Conservation (phyloP, 2,113 vertebrate species). For the Boulengeromyrus knoepffleri region DNA sequence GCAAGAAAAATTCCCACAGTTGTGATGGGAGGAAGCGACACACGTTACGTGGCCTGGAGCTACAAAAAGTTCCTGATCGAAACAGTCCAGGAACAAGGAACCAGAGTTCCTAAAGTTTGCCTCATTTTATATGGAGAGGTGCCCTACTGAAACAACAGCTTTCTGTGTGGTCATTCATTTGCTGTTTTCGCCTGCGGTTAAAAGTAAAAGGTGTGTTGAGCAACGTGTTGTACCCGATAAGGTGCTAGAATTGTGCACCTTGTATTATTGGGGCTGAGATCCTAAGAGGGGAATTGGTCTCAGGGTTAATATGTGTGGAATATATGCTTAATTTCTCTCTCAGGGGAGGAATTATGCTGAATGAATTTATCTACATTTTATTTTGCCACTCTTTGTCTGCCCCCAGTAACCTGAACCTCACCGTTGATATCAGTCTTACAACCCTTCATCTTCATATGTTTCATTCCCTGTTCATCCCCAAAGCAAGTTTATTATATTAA, state of each 20-base stretch:
- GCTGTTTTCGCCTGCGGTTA: background rate
- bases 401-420: background rate
- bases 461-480: background rate
- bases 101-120: background rate
- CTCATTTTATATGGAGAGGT: background rate
- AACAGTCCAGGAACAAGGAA: background rate
- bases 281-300: background rate
- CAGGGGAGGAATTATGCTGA: background rate
- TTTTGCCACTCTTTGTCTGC: background rate
- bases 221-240: background rate
- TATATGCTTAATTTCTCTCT: background rate
- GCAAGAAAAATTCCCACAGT: background rate
- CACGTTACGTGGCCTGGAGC: background rate
- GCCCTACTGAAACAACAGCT: background rate
- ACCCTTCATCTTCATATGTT: background rate
- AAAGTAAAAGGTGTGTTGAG: background rate
- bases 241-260: background rate
- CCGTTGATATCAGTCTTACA: background rate
- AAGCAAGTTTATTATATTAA: background rate
- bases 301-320: background rate
- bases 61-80: background rate
- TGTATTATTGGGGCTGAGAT: background rate
- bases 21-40: background rate
- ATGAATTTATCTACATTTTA: background rate
- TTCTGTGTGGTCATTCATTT: background rate